Evolutionary conservation across 2,797 vertebrate species (phyloP), one percentile per base, ranked within the genome.

Genomic region (Poeciliopsis infans): DNA sequence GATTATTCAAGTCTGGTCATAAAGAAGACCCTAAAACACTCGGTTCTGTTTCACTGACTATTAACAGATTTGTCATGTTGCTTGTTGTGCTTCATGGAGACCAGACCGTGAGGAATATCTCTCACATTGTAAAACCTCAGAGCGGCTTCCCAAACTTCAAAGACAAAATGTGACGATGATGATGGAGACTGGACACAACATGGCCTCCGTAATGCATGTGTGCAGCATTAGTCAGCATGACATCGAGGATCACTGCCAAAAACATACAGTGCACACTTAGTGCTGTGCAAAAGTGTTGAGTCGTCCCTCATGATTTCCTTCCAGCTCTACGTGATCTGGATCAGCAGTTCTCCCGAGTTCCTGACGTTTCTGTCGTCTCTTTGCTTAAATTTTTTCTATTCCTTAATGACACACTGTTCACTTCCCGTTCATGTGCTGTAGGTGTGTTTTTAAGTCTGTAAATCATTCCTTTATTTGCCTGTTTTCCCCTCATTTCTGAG

Each of bases 231-330:
- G 82, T 71, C 80, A 74, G 72, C 71, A 23, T 83, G 69, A 64
- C 80, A 85, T 83, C 82, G 11, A 51, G 85, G 83, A 95, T 94
- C 93, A 95, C 95, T 96, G 95, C 95, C 95, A 94, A 87, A 64
- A 72, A 86, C 64, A 0, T 25, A 41, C 64, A 41, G 64, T 25
- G 36, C 36, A 68, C 20, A 41, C 10, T 25, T 68, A 12, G 36
- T 10, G 41, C 64, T 25, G 36, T 68, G 36, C 20, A 66, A 39
- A 66, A 66, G 61, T 33, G 57, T 61, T 33, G 57, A 61, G 16
- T 23, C 8, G 6, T 66, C 18, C 13, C 61, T 66, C 61, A 5
- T 20, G 18, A 64, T 64, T 33, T 64, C 31, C 57, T 64, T 36
- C 28, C 59, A 64, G 2, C 18, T 64, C 33, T 16, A 10, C 0